Base-by-base conservation (phyloP, 2,797 vertebrate genomes). In the Emydoidea blandingii region DNA sequence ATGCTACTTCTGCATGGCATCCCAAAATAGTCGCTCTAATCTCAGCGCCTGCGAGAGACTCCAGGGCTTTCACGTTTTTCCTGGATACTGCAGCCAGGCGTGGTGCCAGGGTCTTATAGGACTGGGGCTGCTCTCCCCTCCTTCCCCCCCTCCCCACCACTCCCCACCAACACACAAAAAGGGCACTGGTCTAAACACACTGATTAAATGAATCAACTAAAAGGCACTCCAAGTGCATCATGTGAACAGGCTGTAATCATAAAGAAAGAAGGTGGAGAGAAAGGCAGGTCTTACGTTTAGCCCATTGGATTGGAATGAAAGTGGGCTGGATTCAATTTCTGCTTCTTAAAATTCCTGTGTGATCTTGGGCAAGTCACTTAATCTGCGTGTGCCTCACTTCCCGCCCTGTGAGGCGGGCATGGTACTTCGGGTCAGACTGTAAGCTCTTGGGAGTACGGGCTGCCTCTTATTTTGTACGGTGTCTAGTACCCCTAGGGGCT, bases 1-100 rank as follows among this genome's bases (percentile, higher is more conserved):
- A 91, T 68, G 83, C 1, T 1, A 85, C 83, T 94, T 97, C 93
- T 95, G 85, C 53, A 27, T 62, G n/a, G 68, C 44, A 85, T 92
- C 93, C 88, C 95, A 93, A 94, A 97, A 96, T 92, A 92, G 87
- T 83, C 86, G 88, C 79, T 81, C 85, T 95, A 23, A 92, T 95
- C 85, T 89, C 44, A 44, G 88, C 83, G 37, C 68, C 91, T 49
- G 4, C 59, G 65, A 95, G 89, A 92, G 92, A 83, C 83, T 79
- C 93, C 82, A 81, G 90, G 49, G 3, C 31, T 87, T 81, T 79
- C 59, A 1, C 0, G 37, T 12, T 1, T 3, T 59, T 90, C 90
- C 56, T 74, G n/a, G 25, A 18, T 0, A 1, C 76, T 57, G n/a
- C 49, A 65, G 76, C 25, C 65, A 88, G 83, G 83, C 8, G 0